phyloP scores from a whole-genome alignment of 2,888 invertebrate genomes.

The Torymus texanus region DNA sequence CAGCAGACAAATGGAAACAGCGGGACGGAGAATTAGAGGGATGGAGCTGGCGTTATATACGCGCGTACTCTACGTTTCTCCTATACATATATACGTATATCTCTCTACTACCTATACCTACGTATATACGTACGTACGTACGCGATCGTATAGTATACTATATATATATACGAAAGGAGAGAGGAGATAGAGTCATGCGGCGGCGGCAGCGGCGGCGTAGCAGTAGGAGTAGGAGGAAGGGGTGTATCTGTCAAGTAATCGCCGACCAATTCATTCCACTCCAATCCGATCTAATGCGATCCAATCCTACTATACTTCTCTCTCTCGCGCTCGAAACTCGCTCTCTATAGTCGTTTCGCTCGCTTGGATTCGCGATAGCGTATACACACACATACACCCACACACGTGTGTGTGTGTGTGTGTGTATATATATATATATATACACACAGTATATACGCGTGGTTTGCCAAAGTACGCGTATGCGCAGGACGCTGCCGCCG shows the following conservation, averaged over 20 bases:
- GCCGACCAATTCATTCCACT: conserved; percentile 55
- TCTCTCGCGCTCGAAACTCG: background rate
- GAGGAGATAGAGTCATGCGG: conserved; percentile 5
- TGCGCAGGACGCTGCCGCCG: too few relatives aligned
- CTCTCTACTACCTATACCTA: too few relatives aligned
- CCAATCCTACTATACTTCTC: conserved; percentile 44
- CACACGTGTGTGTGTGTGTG: too few relatives aligned
- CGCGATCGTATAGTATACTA: background rate
- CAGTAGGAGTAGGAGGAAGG: conserved; percentile 11
- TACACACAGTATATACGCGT: too few relatives aligned
- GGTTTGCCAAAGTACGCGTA: too few relatives aligned
- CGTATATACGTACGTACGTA: background rate
- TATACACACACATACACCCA: too few relatives aligned
- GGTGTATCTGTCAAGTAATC: conserved; percentile 55
- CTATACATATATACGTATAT: background rate
- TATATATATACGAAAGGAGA: background rate
- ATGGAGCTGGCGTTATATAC: conserved; percentile 1
- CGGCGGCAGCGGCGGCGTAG: background rate
- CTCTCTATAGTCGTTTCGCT: conserved; percentile 7
- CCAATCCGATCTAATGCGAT: conserved; percentile 57
- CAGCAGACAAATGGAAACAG: conserved; percentile 40
- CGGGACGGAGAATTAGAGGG: conserved; percentile 41
- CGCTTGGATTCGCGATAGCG: conserved; percentile 11
- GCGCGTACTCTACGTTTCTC: too few relatives aligned
- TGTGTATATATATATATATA: too few relatives aligned